phyloP scores from a whole-genome alignment of 2,797 vertebrate genomes.

The Cyprinodon diabolis region DNA sequence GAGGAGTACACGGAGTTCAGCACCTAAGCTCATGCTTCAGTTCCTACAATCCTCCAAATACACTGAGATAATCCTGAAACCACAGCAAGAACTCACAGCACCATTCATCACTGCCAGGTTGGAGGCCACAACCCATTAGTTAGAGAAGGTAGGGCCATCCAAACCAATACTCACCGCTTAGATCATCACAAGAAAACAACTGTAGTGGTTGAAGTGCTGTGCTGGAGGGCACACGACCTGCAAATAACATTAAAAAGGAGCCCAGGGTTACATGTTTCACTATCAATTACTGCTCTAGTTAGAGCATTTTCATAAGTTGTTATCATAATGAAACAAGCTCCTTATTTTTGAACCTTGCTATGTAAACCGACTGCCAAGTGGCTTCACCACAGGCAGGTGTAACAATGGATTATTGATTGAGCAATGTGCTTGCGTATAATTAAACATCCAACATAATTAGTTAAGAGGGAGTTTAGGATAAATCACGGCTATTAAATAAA shows the following conservation, averaged over 20 bases:
- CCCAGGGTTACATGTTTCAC: background rate
- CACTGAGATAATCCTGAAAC: slow-evolving; percentile 61
- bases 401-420: slow-evolving; percentile 44
- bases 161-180: slow-evolving; percentile 36
- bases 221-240: background rate
- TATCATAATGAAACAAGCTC: background rate
- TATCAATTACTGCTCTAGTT: slow-evolving; percentile 13
- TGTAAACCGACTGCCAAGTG: background rate
- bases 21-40: slow-evolving; percentile 40
- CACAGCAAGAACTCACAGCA: slow-evolving; percentile 25
- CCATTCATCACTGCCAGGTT: slow-evolving; percentile 74
- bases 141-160: slow-evolving; percentile 41
- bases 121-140: slow-evolving; percentile 60
- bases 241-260: slow-evolving; percentile 1
- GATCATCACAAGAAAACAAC: slow-evolving; percentile 24
- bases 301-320: slow-evolving; percentile 4
- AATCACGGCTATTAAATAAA: slow-evolving; percentile 57
- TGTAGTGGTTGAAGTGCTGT: slow-evolving; percentile 2
- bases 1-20: slow-evolving; percentile 6
- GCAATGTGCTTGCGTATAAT: slow-evolving; percentile 46
- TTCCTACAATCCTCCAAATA: slow-evolving; percentile 36
- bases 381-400: slow-evolving; percentile 22
- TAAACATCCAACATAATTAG: slow-evolving; percentile 65
- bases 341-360: background rate
- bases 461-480: slow-evolving; percentile 42